Percentiles rank a stretch among this genome's conserved stretches.
phyloP scores from a whole-genome alignment of 2,797 vertebrate genomes.

The Sebastes oblongus region DNA sequence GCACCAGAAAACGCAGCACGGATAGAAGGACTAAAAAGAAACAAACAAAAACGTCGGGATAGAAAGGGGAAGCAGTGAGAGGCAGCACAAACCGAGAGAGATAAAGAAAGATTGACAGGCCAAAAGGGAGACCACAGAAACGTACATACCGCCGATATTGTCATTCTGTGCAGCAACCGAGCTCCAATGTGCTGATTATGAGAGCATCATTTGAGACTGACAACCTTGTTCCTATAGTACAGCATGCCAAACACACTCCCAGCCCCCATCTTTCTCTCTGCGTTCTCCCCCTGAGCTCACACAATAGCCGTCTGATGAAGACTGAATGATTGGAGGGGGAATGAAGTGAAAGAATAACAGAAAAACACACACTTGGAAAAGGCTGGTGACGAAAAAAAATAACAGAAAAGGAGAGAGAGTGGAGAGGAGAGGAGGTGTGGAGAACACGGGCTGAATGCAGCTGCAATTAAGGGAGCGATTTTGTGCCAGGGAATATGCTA shows the following conservation, averaged over 20 bases:
- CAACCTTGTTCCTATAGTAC: conserved; percentile 66
- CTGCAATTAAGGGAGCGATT: conserved; percentile 78
- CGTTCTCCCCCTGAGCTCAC: conserved; percentile 51
- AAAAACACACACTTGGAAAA: conserved; percentile 48
- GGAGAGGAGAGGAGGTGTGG: conserved; percentile 52
- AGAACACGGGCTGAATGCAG: conserved; percentile 66
- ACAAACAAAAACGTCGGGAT: conserved; percentile 20
- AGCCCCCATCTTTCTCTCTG: conserved; percentile 48
- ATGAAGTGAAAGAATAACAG: conserved; percentile 49
- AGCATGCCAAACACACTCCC: conserved; percentile 65
- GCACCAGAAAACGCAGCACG: conserved; percentile 16
- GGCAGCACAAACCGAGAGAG: conserved; percentile 19
- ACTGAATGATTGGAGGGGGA: conserved; percentile 68
- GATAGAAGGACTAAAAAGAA: conserved; percentile 18
- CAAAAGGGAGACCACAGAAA: conserved; percentile 61
- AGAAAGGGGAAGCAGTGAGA: conserved; percentile 15
- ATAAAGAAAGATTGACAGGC: conserved; percentile 62
- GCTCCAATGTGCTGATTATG: conserved; percentile 72
- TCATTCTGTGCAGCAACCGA: conserved; percentile 63
- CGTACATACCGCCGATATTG: conserved; percentile 57
- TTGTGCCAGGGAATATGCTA: conserved; percentile 79
- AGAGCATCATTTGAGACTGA: conserved; percentile 75
- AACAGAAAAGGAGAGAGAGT: conserved; percentile 8
- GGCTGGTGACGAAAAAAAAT: conserved; percentile 28
- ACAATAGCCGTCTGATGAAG: conserved; percentile 81